A percentile compares a stretch with the other conserved stretches of the same genome.
phyloP scores from a whole-genome alignment of 2,113 vertebrate genomes.

The Ondatra zibethicus region DNA sequence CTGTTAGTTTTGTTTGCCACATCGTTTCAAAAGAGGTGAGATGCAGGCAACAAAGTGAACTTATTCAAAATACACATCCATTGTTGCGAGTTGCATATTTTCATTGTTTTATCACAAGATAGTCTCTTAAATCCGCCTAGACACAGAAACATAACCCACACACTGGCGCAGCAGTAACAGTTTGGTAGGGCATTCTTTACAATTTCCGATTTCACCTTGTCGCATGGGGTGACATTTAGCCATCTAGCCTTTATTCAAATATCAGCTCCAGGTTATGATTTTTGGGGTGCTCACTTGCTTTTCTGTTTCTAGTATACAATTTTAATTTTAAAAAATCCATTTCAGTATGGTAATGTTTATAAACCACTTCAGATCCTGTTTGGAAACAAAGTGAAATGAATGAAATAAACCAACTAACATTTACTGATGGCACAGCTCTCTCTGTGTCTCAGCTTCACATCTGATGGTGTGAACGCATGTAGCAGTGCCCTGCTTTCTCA shows the following conservation, averaged over 20 bases:
- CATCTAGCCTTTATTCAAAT: not conserved
- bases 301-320: not conserved
- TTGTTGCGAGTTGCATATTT: not conserved
- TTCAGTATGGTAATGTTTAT: not conserved
- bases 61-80: not conserved
- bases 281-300: not conserved
- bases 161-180: fast-evolving
- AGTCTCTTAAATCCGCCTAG: not conserved
- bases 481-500: not conserved
- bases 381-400: not conserved
- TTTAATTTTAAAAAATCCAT: not conserved
- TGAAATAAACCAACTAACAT: not conserved
- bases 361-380: not conserved
- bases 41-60: not conserved
- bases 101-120: not conserved
- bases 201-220: not conserved
- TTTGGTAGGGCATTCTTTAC: not conserved
- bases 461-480: not conserved
- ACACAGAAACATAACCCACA: fast-evolving
- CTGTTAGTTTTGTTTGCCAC: not conserved
- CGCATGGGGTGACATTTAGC: not conserved
- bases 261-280: not conserved
- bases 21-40: not conserved
- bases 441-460: not conserved
- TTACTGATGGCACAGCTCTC: too few species aligned